A percentile compares a stretch with the other conserved stretches of the same genome.
Evolutionary conservation across 2,888 invertebrate species (phyloP).

Genomic region (Linnaemya vulpina): DNA sequence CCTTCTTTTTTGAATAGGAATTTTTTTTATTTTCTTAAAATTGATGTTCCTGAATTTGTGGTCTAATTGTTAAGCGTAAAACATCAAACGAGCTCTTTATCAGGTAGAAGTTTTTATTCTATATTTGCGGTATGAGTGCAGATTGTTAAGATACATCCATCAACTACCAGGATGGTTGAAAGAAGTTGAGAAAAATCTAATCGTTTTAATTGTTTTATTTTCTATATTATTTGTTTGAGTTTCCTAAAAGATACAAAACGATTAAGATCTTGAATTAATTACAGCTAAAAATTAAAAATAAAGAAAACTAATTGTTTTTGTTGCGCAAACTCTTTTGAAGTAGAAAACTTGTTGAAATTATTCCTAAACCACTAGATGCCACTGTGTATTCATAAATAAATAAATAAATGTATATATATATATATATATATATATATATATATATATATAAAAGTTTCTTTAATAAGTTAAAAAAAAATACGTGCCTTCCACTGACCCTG

Average conservation of each 20-base stretch:
- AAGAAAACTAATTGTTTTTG: too few relatives aligned
- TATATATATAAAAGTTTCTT: too few relatives aligned
- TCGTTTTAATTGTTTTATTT: conserved; percentile 51
- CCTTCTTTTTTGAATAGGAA: conserved; percentile 71
- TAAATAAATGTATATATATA: too few relatives aligned
- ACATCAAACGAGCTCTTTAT: conserved; percentile 53
- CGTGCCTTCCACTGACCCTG: too few relatives aligned
- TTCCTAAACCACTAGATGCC: too few relatives aligned
- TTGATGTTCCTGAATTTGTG: conserved; percentile 24
- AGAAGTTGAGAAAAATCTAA: conserved; percentile 37
- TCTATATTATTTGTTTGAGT: conserved; percentile 20
- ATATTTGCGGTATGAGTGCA: not conserved
- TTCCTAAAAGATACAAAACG: too few relatives aligned
- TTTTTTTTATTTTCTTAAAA: not conserved
- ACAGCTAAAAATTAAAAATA: not conserved
- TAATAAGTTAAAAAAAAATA: too few relatives aligned
- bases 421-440: too few relatives aligned
- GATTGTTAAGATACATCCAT: conserved; percentile 62
- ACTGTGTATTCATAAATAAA: too few relatives aligned
- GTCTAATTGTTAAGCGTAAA: conserved; percentile 50
- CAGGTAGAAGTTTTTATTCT: conserved; percentile 14
- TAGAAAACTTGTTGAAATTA: too few relatives aligned
- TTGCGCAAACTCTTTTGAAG: too few relatives aligned
- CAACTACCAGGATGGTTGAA: conserved; percentile 16
- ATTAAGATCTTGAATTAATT: conserved; percentile 26